These are phyloP conservation scores for Paraescarpia echinospica DNA, from an alignment of 1,140 invertebrate species.

Conservation along the genomic window DNA sequence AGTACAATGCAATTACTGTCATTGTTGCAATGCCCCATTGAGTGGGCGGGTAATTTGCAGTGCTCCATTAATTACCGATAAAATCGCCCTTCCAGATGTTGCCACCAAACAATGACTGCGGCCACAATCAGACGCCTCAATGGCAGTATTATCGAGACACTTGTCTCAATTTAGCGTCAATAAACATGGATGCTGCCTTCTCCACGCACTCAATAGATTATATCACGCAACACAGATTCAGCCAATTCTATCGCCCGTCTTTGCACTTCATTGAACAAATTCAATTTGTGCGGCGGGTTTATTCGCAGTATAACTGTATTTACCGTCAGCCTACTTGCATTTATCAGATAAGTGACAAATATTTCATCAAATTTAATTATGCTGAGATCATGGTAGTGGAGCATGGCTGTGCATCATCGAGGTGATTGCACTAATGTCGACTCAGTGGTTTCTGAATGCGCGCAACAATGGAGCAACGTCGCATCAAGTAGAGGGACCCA, in stretches of 20 bases:
- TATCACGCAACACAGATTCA: background rate
- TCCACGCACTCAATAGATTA: background rate
- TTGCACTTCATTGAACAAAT: background rate
- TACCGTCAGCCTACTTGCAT: background rate
- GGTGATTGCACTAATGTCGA: background rate
- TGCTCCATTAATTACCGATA: background rate
- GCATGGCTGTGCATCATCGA: background rate
- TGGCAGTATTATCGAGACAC: background rate
- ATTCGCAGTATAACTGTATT: background rate
- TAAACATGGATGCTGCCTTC: background rate
- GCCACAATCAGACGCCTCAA: background rate
- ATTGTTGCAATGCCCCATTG: background rate
- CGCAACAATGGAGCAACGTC: background rate
- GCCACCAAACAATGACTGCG: background rate
- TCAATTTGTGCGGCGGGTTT: background rate
- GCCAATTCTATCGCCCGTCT: background rate
- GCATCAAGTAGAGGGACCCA: background rate
- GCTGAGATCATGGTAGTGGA: background rate
- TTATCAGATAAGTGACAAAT: conserved; percentile 1
- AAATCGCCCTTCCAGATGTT: background rate
- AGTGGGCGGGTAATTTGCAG: background rate
- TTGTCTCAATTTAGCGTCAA: background rate
- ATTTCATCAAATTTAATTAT: background rate
- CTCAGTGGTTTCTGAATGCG: background rate
- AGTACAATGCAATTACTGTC: background rate